Base-by-base conservation (phyloP, 2,888 invertebrate species). In the Plemyria rubiginata region DNA sequence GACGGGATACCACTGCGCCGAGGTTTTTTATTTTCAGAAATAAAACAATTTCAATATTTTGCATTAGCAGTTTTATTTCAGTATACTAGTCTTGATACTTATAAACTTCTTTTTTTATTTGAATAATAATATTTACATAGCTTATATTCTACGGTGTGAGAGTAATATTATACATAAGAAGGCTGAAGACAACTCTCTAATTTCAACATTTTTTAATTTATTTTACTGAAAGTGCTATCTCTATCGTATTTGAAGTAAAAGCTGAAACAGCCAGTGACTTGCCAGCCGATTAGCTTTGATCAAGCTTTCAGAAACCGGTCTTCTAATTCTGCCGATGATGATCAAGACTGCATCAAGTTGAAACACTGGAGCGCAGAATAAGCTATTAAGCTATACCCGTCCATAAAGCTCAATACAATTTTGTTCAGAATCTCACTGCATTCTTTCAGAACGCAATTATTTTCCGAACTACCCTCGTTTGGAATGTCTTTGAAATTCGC, bases 351-450 rank as follows among this genome's bases (percentile, higher is more conserved):
- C 60, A 91, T 75, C 6, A 82, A 66, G 80, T 92, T 92, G 55
- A 88, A 91, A 71, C 91, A 90, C 59, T 88, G 87, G 1, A 92
- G 66, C 0, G 92, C 90, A 0, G 79, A 77, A 68, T 76, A 92
- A 0, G 91, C 80, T 0, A 92, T 62, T 3, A 92, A 73, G 52
- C 89, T 87, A 2, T 89, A 92, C 0, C 79, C 78, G 0, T 82
- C 80, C 71, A 92, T 86, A 15, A 85, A 84, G 12, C 78, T 72
- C 0, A 90, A 84, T 0, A 90, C 78, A 1, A 91, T 74, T 69
- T 81, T 88, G 36, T 91, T 90, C 45, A 92, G 74, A 41, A 88
- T 67, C 0, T 82, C 81, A 13, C 82, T 77, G 32, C 87, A 88
- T 40, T 72, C 72, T 0, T 65, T 72, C 1, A 88, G 53, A 8